phyloP scores from a whole-genome alignment of 2,113 vertebrate species.

The Oncorhynchus mykiss region DNA sequence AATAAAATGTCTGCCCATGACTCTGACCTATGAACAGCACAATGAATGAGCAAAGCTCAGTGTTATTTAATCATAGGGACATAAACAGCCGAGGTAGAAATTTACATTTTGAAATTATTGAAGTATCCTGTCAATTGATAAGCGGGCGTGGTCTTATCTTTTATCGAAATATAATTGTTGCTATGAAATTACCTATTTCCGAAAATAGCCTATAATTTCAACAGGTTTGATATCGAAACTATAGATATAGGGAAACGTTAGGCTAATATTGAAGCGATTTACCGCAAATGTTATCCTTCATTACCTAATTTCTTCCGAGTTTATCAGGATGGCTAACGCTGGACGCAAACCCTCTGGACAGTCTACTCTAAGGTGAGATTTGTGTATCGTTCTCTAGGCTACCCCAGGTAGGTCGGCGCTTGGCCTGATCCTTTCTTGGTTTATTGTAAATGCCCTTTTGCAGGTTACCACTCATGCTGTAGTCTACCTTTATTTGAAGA shows the following conservation, averaged over 20 bases:
- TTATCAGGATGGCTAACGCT: constrained; percentile 73
- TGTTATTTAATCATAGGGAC: too few species aligned
- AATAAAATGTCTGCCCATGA: too few species aligned
- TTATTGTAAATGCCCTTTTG: too few species aligned
- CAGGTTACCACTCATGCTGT: background rate
- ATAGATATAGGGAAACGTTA: background rate
- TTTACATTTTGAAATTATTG: too few species aligned
- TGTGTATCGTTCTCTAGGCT: constrained; percentile 24
- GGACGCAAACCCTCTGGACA: constrained; percentile 74
- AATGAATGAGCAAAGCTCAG: too few species aligned
- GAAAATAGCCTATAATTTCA: too few species aligned
- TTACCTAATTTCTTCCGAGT: constrained; percentile 74
- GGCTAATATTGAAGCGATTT: constrained; percentile 28
- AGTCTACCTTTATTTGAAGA: background rate
- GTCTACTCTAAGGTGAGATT: constrained; percentile 84
- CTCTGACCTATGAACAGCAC: too few species aligned
- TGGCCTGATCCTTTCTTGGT: background rate
- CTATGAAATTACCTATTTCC: background rate
- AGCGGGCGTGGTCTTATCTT: too few species aligned
- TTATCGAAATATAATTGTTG: too few species aligned
- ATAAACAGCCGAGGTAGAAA: too few species aligned
- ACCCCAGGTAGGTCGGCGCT: background rate
- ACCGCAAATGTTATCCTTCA: constrained; percentile 55
- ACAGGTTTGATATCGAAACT: constrained; percentile 67
- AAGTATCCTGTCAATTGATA: too few species aligned